Percentiles rank a stretch among this genome's conserved stretches.
Conservation (phyloP, 2,113 vertebrate species). For the Aplodontia rufa region DNA sequence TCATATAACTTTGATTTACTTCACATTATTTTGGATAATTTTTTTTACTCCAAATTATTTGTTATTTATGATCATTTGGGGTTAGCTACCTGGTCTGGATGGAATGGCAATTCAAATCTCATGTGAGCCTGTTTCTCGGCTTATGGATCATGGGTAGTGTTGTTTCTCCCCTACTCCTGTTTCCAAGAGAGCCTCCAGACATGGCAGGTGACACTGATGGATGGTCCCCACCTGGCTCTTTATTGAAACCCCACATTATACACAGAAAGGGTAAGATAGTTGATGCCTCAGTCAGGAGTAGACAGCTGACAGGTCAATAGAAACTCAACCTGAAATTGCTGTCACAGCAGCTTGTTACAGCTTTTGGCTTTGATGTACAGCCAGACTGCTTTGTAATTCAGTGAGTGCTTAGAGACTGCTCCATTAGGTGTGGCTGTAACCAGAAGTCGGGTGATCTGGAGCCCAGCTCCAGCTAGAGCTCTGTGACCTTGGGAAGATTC, state of each 20-base stretch:
- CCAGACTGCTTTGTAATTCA: constrained; percentile 59
- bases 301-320: constrained; percentile 72
- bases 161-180: not conserved
- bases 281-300: constrained; percentile 54
- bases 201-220: constrained; percentile 64
- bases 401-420: not conserved
- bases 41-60: not conserved
- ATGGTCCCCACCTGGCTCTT: constrained; percentile 56
- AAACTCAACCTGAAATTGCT: constrained; percentile 62
- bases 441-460: constrained; percentile 46
- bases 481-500: constrained; percentile 43
- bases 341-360: constrained; percentile 58
- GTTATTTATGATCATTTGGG: not conserved
- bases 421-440: constrained; percentile 40
- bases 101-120: not conserved
- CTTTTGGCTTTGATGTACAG: constrained; percentile 63
- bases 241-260: constrained; percentile 56
- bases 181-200: constrained; percentile 18
- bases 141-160: not conserved
- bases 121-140: not conserved
- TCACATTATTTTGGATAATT: constrained; percentile 2
- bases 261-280: constrained; percentile 42
- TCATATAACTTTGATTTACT: constrained; percentile 11
- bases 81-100: not conserved
- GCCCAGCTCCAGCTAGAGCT: constrained; percentile 35